A percentile compares a stretch with the other conserved stretches of the same genome.
phyloP scores from a whole-genome alignment of 1,140 invertebrate species.

The Carposina sasakii region DNA sequence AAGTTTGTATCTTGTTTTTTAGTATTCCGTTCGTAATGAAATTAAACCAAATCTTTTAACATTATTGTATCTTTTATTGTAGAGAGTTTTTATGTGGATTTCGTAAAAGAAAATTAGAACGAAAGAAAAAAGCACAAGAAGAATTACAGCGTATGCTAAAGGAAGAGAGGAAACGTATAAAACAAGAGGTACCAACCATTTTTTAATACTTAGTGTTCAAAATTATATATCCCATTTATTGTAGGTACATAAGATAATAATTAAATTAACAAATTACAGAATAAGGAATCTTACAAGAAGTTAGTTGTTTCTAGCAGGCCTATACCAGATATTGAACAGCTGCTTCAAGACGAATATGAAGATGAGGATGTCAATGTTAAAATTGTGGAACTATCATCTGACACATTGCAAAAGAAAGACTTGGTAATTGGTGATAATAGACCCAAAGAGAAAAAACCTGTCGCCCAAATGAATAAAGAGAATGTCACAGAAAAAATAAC shows the following conservation, averaged over 20 bases:
- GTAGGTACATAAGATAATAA: neutral
- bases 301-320: constrained; percentile 76
- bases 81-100: constrained; percentile 84
- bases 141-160: constrained; percentile 80
- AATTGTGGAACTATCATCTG: constrained; percentile 80
- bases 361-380: constrained; percentile 83
- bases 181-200: constrained; percentile 74
- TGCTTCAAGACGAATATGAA: constrained; percentile 79
- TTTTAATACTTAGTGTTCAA: neutral
- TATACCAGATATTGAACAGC: constrained; percentile 78
- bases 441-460: constrained; percentile 48
- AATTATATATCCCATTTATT: constrained; percentile 10
- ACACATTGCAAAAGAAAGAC: constrained; percentile 76
- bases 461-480: constrained; percentile 27
- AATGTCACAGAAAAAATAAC: constrained; percentile 39
- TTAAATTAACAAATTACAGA: constrained; percentile 53
- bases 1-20: constrained; percentile 43
- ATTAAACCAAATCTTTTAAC: neutral
- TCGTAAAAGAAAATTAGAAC: constrained; percentile 82
- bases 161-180: constrained; percentile 82
- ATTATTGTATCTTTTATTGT: constrained; percentile 25
- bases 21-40: no score
- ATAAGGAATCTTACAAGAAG: constrained; percentile 78
- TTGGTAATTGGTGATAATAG: constrained; percentile 81
- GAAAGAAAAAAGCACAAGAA: constrained; percentile 80